Evolutionary conservation across 2,113 vertebrate genomes (phyloP), one percentile per base, ranked within the genome.

Genomic region (Chitala chitala): DNA sequence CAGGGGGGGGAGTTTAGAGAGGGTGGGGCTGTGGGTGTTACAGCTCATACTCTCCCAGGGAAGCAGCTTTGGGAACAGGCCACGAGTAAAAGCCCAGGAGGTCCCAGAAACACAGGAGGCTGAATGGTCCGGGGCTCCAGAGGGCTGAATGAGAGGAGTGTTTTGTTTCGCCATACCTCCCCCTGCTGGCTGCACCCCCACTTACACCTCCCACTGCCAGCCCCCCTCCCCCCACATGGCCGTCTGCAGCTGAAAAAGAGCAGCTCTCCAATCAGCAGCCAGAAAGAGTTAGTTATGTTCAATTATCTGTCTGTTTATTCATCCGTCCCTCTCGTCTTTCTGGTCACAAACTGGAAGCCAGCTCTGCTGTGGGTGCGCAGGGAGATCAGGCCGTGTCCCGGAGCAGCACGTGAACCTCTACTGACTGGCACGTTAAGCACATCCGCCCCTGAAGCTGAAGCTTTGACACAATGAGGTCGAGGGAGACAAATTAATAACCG

Each of bases 251-350:
- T 15, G 44, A 48, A 26, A 48, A 44, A 44, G 46, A 36, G 66
- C 26, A 31, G 9, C 46, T 13, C 20, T 46, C 22, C 5, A n/a
- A 29, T 17, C 56, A 59, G 38, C n/a, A 26, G 22, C 64, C n/a
- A 33, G 46, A 61, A 17, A 61, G 58, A 61, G 26, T 69, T 50
- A 44, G 53, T 53, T 69, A 69, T 20, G 40, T 69, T 22, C 44
- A 69, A 69, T 69, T 50, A 69, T 31, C 66, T 66, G 9, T 66
- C 64, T 69, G 68, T 69, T 33, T 68, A 68, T 68, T 68, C 44
- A 69, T 69, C 68, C 53, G 68, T 69, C 44, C 68, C n/a, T 51
- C 48, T 26, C 64, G 26, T 24, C 26, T 69, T 69, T 48, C 68
- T 31, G 26, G 17, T 29, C 46, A 69, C 10, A 15, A 10, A 61